A percentile compares a stretch with the other conserved stretches of the same genome.
Evolutionary conservation across 2,113 vertebrate genomes (phyloP).

Genomic region (Perca flavescens): DNA sequence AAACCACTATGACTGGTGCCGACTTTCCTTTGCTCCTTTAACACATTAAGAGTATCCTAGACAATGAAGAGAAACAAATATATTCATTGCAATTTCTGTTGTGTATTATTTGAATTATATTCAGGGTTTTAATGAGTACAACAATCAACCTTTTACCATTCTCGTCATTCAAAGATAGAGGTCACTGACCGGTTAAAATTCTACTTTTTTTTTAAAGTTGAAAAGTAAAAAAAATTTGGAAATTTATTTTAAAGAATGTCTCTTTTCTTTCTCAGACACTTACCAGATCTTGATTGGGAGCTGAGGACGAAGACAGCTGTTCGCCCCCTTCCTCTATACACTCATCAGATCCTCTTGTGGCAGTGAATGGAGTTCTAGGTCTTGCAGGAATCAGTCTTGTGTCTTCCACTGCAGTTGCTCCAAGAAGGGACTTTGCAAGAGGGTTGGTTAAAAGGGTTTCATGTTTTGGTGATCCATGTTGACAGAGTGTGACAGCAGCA

Average conservation of each 20-base stretch:
- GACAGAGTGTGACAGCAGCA: not conserved
- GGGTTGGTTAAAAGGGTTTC: not conserved
- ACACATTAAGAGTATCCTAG: slow-evolving; percentile 77
- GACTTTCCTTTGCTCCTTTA: slow-evolving; percentile 80
- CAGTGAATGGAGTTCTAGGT: slow-evolving; percentile 42
- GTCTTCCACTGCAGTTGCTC: slow-evolving; percentile 39
- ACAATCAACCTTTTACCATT: not conserved
- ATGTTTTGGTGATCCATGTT: not conserved
- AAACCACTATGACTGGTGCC: slow-evolving; percentile 59
- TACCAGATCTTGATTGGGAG: slow-evolving; percentile 44
- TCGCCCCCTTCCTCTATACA: not conserved
- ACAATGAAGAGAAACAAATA: not conserved
- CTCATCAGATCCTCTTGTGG: slow-evolving; percentile 1
- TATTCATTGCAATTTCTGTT: not conserved
- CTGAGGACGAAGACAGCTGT: slow-evolving; percentile 1
- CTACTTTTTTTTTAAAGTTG: not conserved
- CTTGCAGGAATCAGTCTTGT: slow-evolving; percentile 53
- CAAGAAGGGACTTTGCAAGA: not conserved
- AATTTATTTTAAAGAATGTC: not conserved
- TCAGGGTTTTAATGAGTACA: not conserved
- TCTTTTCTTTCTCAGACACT: slow-evolving; percentile 10
- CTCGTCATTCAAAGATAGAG: not conserved
- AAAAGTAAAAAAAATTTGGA: not conserved
- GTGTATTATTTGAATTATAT: not conserved
- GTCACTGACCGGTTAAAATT: not conserved